Percentiles rank a stretch among this genome's conserved stretches.
Evolutionary conservation across 2,797 vertebrate species (phyloP).

Genomic region (Myotis myotis): DNA sequence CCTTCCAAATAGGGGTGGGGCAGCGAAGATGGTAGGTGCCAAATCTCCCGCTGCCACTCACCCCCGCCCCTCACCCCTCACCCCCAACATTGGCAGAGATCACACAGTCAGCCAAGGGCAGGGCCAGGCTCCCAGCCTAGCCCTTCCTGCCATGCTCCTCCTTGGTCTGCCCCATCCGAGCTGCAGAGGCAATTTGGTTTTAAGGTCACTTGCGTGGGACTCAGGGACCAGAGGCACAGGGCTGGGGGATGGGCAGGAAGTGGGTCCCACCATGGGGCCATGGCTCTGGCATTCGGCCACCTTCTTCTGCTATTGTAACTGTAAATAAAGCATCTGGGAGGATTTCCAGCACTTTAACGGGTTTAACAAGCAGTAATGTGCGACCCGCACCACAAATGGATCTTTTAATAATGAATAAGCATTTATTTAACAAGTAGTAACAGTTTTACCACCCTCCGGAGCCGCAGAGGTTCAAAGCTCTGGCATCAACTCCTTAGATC

Average conservation of each 20-base stretch:
- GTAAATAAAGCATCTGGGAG: conserved; percentile 62
- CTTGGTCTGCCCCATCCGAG: not conserved
- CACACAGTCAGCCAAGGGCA: not conserved
- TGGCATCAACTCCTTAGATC: not conserved
- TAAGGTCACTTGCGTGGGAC: not conserved
- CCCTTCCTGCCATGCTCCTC: not conserved
- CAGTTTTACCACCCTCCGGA: conserved; percentile 55
- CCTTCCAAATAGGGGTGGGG: not conserved
- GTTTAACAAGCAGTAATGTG: conserved; percentile 64
- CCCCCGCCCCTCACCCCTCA: no score
- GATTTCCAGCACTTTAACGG: conserved; percentile 28
- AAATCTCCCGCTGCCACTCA: not conserved
- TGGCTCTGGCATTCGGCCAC: not conserved
- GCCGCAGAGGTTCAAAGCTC: not conserved
- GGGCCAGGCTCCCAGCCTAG: not conserved
- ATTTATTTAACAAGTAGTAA: conserved; percentile 66
- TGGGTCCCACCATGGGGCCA: not conserved
- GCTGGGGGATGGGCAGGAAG: not conserved
- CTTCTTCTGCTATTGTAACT: conserved; percentile 5
- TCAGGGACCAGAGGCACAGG: not conserved
- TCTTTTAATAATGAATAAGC: conserved; percentile 75
- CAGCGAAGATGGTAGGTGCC: not conserved
- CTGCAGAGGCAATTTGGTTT: not conserved
- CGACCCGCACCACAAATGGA: conserved; percentile 28
- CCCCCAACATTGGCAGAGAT: not conserved